Percentiles rank a stretch among this genome's conserved stretches.
These are phyloP conservation scores for Drosophila lini DNA, from an alignment of 1,140 invertebrate species.

Conservation along the genomic window DNA sequence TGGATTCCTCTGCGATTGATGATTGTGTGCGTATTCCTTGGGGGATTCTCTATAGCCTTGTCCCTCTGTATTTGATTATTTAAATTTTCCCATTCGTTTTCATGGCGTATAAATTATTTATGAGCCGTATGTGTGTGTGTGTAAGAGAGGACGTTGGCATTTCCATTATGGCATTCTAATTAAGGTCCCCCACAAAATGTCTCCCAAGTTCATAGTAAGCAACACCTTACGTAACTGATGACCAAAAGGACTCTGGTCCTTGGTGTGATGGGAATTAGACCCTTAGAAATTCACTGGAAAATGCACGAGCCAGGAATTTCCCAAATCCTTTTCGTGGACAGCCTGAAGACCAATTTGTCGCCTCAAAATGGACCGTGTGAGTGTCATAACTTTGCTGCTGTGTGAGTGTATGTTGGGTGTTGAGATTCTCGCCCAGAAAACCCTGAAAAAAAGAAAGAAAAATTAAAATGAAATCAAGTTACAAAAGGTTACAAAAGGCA, in stretches of 20 bases:
- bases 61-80: constrained; percentile 68
- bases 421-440: constrained; percentile 47
- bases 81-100: constrained; percentile 69
- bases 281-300: constrained; percentile 32
- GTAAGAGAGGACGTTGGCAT: constrained; percentile 10
- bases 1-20: constrained; percentile 24
- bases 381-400: constrained; percentile 56
- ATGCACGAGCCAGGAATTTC: constrained; percentile 7
- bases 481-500: constrained; percentile 44
- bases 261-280: constrained; percentile 25
- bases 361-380: constrained; percentile 43
- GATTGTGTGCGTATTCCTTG: constrained; percentile 22
- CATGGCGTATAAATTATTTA: constrained; percentile 74
- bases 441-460: constrained; percentile 26
- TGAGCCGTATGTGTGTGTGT: constrained; percentile 43
- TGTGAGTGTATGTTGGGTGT: constrained; percentile 16
- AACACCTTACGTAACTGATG: constrained; percentile 47
- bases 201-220: constrained; percentile 47
- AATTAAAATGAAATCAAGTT: constrained; percentile 68
- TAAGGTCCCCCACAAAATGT: constrained; percentile 61
- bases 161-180: constrained; percentile 71
- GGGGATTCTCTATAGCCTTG: constrained; percentile 3
- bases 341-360: constrained; percentile 65
- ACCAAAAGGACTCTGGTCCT: constrained; percentile 40
- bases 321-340: constrained; percentile 42